Conservation (phyloP, 2,888 invertebrate species). For the Oscheius onirici region DNA sequence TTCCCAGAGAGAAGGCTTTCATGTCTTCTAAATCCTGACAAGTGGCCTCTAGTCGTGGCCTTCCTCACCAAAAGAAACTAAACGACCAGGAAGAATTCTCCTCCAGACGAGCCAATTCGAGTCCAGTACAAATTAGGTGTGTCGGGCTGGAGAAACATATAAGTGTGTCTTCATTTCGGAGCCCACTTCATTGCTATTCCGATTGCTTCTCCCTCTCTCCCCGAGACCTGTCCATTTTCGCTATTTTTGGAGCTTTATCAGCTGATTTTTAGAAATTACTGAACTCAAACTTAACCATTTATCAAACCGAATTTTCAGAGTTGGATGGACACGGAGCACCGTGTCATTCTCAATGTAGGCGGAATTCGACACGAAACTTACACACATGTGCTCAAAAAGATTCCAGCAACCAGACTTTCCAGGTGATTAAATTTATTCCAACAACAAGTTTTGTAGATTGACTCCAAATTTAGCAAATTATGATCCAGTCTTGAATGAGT, state of each 20-base stretch:
- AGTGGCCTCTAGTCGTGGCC: constrained; percentile 11
- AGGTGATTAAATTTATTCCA: constrained; percentile 28
- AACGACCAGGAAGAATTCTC: neutral
- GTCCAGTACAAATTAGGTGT: no score
- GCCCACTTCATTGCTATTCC: neutral
- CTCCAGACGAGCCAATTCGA: neutral
- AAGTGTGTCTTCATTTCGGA: no score
- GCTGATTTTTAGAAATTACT: neutral
- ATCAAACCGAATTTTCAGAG: constrained; percentile 48
- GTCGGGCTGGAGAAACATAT: no score
- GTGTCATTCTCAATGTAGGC: constrained; percentile 89
- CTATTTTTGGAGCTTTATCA: neutral
- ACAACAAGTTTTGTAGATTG: constrained; percentile 74
- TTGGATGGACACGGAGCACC: constrained; percentile 84
- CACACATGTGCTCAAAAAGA: constrained; percentile 82
- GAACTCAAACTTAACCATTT: neutral
- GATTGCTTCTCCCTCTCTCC: neutral
- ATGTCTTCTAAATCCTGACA: constrained; percentile 11
- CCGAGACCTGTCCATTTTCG: neutral
- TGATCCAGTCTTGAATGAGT: constrained; percentile 98
- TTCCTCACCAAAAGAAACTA: neutral
- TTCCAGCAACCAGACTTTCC: constrained; percentile 83
- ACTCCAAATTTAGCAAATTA: constrained; percentile 97
- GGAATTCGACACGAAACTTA: constrained; percentile 83
- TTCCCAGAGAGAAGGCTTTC: neutral